Evolutionary conservation across 1,140 invertebrate genomes (phyloP), one percentile per base, ranked within the genome.

Genomic region (Trachymyrmex cornetzi): DNA sequence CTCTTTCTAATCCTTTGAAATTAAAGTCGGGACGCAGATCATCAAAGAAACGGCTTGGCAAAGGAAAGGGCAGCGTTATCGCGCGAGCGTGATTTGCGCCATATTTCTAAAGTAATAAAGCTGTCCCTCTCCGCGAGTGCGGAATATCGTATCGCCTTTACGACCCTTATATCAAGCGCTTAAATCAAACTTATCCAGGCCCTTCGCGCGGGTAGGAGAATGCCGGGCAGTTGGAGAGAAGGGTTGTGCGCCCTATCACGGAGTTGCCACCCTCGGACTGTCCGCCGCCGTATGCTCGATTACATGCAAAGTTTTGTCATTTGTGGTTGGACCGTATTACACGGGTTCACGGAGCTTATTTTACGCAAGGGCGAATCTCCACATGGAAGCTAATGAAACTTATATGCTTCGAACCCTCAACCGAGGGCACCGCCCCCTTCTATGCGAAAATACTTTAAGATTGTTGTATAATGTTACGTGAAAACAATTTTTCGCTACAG

Each of bases 251-350:
- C 67, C 55, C 80, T 75, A 84, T 84, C 67, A 55, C n/a, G 34
- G 72, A 59, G 55, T 61, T 59, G 57, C 57, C 48, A 67, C 80
- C 69, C 80, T 84, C 44, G 80, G 69, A 84, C 80, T 12, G 59
- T 74, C 80, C 55, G 44, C 80, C 55, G 57, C 55, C 80, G 44
- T 75, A 84, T 63, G 80, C 80, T 84, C 80, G 80, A 75, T 84
- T 84, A 84, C 69, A 84, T 74, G 69, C 71, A 75, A 84, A 84
- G 80, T 84, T 84, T 84, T 84, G 80, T 74, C 55, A 84, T 75
- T 75, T 84, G 80, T 50, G 80, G 80, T 75, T 75, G 69, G 38
- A 75, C 55, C 69, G 55, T 84, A 84, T 84, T 84, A 84, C 44
- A 84, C 80, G 80, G 80, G 55, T 72, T 55, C 34, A 84, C 69